Evolutionary conservation across 2,113 vertebrate species (phyloP), one percentile per base, ranked within the genome.

Genomic region (mouse (Mus musculus)): DNA sequence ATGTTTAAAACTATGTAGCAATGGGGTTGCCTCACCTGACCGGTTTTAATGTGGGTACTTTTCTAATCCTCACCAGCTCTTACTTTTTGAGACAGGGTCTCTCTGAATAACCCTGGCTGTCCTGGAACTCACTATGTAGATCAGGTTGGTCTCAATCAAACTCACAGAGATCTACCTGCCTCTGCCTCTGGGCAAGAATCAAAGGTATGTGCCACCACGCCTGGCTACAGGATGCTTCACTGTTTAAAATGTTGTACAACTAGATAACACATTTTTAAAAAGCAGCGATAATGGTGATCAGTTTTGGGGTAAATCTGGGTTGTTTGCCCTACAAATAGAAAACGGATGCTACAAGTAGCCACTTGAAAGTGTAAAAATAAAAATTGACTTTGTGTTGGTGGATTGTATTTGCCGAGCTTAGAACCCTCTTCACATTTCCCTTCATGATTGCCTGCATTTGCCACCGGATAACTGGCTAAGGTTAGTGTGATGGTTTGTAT

Each of bases 41-140:
- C 88, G 69, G 39, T 76, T 90, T 49, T 49, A 76, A 93, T 81
- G 10, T 10, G 56, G 54, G 33, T 80, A 77, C 67, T 95, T 91
- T 89, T n/a, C 71, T 67, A 92, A 80, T 16, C 52, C 30, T 67
- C 93, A 20, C 17, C 17, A 54, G 16, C 17, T 54, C 49, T 76
- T 14, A 28, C 12, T 11, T 80, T 36, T 54, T 54, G 49, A 54
- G 77, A 36, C 49, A 54, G 77, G 49, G 30, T 49, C 13, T 30
- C 26, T 80, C 77, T 80, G 30, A 54, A 54, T 80, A 54, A 49
- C 9, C 49, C 30, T 11, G 77, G 77, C 49, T 36, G 17, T 20
- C 77, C 49, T 54, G 49, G 49, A 80, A 54, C 28, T 78, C 76
- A 77, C 76, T 54, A 1, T 78, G 28, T 78, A 78, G 49, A 78